Evolutionary conservation across 2,888 invertebrate species (phyloP), one percentile per base, ranked within the genome.

Genomic region (Nemotelus pantherinus): DNA sequence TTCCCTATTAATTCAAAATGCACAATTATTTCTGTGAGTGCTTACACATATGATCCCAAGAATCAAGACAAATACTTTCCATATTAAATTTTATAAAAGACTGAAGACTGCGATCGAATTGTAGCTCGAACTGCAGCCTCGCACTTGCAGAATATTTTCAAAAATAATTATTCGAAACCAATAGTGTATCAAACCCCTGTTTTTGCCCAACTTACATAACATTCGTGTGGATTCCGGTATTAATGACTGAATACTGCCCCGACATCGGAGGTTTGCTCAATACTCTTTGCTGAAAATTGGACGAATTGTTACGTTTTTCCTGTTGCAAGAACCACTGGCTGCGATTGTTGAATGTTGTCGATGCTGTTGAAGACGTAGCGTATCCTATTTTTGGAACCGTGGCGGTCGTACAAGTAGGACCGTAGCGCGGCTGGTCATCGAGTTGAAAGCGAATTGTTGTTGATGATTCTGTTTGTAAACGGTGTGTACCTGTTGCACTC

Each of bases 161-260:
- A 25, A 25, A 25, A 25, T 25, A 25, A 25, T 25, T 25, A 25
- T 25, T 25, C 25, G 25, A 25, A 25, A 25, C 25, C 25, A 25
- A 25, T 25, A 67, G n/a, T 47, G 67, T 67, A 25, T 7, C n/a
- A 25, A 25, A 48, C 39, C 67, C 25, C 67, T 67, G 67, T n/a
- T 48, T 25, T 25, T 25, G 25, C 25, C 25, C 25, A 50, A 85
- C 87, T 87, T 83, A 87, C 87, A 87, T 87, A 81, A 86, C 85
- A 84, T 86, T 87, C 76, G 86, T 87, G 80, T 87, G 86, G 83
- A 86, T 84, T 79, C 86, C 85, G 77, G 87, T 82, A 81, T 83
- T 84, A 81, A 85, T 83, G 81, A 86, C 82, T 76, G 84, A 84
- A 79, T 85, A 84, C 57, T 82, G 82, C 75, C 68, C 77, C 80